phyloP scores from a whole-genome alignment of 2,888 invertebrate genomes.

The Drosophila buzzatii region DNA sequence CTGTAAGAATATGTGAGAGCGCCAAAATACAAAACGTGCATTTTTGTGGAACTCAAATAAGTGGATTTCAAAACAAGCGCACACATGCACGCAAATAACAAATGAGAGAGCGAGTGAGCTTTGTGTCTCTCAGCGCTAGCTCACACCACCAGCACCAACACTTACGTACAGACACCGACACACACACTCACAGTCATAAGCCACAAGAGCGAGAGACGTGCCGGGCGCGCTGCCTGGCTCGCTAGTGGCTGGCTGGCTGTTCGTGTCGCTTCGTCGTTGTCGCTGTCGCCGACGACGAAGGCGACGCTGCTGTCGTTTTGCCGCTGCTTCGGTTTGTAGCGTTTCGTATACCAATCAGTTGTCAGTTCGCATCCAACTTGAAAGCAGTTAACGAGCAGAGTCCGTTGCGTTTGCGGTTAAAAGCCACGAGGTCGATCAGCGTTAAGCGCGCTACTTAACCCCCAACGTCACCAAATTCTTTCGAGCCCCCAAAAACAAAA shows the following conservation, averaged over 20 bases:
- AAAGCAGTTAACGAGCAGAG: conserved; percentile 83
- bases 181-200: too few species aligned
- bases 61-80: conserved; percentile 49
- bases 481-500: conserved; percentile 10
- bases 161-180: neutral
- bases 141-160: conserved; percentile 13
- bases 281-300: conserved; percentile 16
- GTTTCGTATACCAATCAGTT: conserved; percentile 82
- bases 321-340: conserved; percentile 56
- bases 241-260: conserved; percentile 16
- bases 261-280: conserved; percentile 47
- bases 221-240: conserved; percentile 16
- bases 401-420: conserved; percentile 83
- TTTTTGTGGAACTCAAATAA: conserved; percentile 61
- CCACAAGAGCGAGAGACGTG: conserved; percentile 11
- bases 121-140: conserved; percentile 28
- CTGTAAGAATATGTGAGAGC: conserved; percentile 51
- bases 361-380: conserved; percentile 85
- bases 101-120: conserved; percentile 35
- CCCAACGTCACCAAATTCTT: conserved; percentile 58
- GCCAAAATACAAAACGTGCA: conserved; percentile 62
- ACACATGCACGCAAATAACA: conserved; percentile 2
- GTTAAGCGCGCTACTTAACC: conserved; percentile 64
- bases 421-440: conserved; percentile 85
- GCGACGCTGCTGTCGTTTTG: conserved; percentile 14